phyloP scores from a whole-genome alignment of 2,113 vertebrate genomes.

The Balaeniceps rex region DNA sequence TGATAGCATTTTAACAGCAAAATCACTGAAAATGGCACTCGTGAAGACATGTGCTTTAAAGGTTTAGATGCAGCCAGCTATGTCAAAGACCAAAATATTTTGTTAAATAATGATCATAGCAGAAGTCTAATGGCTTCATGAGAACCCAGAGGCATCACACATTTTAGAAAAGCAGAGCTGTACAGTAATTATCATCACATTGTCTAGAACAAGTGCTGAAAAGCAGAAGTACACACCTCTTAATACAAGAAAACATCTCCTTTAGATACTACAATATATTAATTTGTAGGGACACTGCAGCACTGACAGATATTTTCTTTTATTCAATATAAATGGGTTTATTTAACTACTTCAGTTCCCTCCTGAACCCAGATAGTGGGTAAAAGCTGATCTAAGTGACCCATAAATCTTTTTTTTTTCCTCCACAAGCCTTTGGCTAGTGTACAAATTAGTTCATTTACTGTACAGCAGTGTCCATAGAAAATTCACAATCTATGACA shows the following conservation, averaged over 20 bases:
- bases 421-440: background rate
- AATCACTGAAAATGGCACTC: background rate
- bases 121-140: background rate
- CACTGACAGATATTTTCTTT: background rate
- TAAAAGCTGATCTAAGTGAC: background rate
- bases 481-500: background rate
- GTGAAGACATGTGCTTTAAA: background rate
- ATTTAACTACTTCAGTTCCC: background rate
- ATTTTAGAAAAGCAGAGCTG: background rate
- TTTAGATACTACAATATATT: background rate
- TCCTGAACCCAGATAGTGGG: background rate
- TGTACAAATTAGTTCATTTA: background rate
- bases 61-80: background rate
- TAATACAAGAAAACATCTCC: constrained; percentile 21
- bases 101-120: background rate
- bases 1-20: background rate
- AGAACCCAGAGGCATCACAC: background rate
- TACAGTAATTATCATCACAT: background rate
- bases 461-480: background rate
- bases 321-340: background rate
- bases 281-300: background rate
- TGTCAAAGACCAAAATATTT: background rate
- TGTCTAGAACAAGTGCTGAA: background rate
- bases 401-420: background rate
- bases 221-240: background rate